Conservation (phyloP, 2,888 invertebrate species). For the Drosophila longiperda region DNA sequence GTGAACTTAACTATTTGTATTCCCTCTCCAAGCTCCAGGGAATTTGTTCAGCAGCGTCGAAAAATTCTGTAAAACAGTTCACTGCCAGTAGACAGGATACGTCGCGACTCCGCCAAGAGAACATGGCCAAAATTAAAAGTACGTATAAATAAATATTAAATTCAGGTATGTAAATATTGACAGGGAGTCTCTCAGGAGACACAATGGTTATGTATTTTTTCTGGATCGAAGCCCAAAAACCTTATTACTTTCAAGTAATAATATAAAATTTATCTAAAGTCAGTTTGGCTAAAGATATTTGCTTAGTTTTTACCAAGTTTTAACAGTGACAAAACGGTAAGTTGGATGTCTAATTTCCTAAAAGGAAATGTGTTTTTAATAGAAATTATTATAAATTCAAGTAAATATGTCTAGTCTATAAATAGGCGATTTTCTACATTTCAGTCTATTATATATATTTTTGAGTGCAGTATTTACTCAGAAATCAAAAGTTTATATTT, state of each 20-base stretch:
- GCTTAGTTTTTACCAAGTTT: too few species aligned
- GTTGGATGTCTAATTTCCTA: too few species aligned
- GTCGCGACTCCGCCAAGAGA: not conserved
- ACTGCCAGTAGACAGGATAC: conserved; percentile 34
- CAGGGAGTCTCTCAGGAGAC: not conserved
- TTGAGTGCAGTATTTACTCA: not conserved
- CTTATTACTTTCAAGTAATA: not conserved
- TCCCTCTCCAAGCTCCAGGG: conserved; percentile 1
- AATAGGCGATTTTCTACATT: not conserved
- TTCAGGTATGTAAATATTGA: not conserved
- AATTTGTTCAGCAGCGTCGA: conserved; percentile 21
- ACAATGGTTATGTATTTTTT: not conserved
- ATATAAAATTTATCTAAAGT: not conserved
- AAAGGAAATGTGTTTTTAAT: not conserved
- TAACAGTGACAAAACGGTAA: too few species aligned
- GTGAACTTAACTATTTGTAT: conserved; percentile 17
- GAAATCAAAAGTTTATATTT: not conserved
- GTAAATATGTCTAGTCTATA: not conserved
- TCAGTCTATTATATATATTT: not conserved
- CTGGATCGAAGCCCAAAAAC: not conserved
- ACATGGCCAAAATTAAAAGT: not conserved
- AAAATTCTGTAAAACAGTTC: conserved; percentile 56
- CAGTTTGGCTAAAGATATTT: not conserved
- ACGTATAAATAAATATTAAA: not conserved
- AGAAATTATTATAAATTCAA: not conserved